A percentile compares a stretch with the other conserved stretches of the same genome.
These are phyloP conservation scores for Anas georgica DNA, from an alignment of 2,797 vertebrate genomes.

Conservation along the genomic window DNA sequence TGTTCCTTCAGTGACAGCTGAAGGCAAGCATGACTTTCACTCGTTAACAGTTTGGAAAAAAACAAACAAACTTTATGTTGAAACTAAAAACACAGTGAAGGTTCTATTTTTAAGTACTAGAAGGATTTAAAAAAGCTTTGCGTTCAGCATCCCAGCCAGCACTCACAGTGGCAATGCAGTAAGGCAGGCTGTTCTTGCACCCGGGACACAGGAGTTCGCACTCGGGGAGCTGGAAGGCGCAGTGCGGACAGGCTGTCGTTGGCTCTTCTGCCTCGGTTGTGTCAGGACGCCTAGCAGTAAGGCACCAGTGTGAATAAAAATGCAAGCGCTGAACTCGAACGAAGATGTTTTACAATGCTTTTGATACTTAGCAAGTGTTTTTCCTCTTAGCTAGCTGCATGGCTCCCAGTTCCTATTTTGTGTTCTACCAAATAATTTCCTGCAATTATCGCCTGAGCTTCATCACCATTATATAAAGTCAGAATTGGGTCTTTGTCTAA, in stretches of 20 bases:
- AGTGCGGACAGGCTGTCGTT: conserved; percentile 89
- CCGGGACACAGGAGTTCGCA: conserved; percentile 91
- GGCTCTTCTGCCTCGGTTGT: conserved; percentile 90
- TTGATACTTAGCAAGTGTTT: neutral
- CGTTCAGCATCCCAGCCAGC: neutral
- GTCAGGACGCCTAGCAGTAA: conserved; percentile 84
- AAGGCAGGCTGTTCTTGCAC: conserved; percentile 96
- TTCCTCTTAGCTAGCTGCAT: neutral
- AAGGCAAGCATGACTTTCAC: neutral
- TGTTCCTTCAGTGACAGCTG: neutral
- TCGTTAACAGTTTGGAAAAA: neutral
- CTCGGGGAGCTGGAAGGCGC: conserved; percentile 88
- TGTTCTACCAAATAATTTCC: neutral
- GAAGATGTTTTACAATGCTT: neutral
- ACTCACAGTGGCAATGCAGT: conserved; percentile 93
- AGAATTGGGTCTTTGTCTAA: neutral
- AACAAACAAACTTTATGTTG: neutral
- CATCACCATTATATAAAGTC: neutral
- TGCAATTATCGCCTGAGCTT: neutral
- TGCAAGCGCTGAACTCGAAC: neutral
- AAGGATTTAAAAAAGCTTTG: neutral
- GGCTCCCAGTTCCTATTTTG: neutral
- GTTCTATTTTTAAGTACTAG: neutral
- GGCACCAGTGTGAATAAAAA: neutral
- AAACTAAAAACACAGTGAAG: neutral